phyloP scores from a whole-genome alignment of 2,797 vertebrate species.

The Myotis planiceps region DNA sequence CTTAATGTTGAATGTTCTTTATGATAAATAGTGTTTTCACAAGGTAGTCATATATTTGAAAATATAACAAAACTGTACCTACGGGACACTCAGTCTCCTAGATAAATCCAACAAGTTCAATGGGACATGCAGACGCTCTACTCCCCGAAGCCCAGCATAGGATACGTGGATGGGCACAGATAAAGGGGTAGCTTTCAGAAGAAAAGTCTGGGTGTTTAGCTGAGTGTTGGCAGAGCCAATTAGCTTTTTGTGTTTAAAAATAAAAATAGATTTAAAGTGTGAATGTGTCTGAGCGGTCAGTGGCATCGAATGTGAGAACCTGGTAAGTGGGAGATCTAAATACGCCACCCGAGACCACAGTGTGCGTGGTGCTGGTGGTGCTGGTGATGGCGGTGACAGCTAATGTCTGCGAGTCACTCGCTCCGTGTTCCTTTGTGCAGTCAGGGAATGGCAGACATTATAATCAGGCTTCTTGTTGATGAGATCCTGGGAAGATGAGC shows the following conservation, averaged over 20 bases:
- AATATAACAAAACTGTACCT: not conserved
- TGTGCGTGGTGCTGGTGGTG: not conserved
- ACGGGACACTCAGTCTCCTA: not conserved
- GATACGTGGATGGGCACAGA: not conserved
- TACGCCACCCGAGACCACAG: no score
- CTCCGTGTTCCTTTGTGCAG: not conserved
- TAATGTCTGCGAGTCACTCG: fast-evolving
- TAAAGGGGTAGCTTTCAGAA: not conserved
- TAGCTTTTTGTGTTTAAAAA: not conserved
- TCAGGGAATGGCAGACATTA: not conserved
- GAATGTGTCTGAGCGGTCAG: not conserved
- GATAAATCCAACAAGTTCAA: not conserved
- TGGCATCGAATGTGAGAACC: no score
- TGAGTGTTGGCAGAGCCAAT: not conserved
- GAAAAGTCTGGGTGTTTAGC: not conserved
- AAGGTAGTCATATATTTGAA: not conserved
- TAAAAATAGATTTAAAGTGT: not conserved
- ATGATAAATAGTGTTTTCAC: not conserved
- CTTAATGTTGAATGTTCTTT: not conserved
- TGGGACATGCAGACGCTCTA: not conserved
- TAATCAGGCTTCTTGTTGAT: not conserved
- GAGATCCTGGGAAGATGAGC: not conserved
- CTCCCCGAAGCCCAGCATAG: not conserved
- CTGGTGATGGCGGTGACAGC: not conserved
- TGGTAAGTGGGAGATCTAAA: no score